phyloP scores from a whole-genome alignment of 2,797 vertebrate genomes.

The Anniella stebbinsi region DNA sequence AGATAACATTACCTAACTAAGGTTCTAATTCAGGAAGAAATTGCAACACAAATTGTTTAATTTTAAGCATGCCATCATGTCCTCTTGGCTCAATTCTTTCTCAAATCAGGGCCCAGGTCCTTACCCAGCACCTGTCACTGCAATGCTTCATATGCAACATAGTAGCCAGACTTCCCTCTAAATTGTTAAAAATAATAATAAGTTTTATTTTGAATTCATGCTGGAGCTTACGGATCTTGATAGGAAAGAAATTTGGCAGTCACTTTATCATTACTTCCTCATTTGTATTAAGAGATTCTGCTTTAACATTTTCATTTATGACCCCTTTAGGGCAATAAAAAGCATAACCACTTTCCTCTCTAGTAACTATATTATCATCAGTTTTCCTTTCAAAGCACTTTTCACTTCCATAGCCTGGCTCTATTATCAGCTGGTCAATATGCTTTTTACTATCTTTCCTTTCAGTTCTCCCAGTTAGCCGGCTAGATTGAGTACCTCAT shows the following conservation, averaged over 20 bases:
- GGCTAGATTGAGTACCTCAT: background rate
- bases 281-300: conserved; percentile 63
- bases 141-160: background rate
- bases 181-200: conserved; percentile 18
- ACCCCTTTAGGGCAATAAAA: conserved; percentile 71
- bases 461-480: conserved; percentile 33
- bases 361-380: conserved; percentile 65
- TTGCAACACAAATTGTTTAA: conserved; percentile 9
- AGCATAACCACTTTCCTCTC: conserved; percentile 65
- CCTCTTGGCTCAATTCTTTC: conserved; percentile 9
- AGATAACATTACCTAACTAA: conserved; percentile 49
- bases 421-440: conserved; percentile 60
- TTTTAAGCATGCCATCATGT: conserved; percentile 34
- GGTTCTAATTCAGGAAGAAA: conserved; percentile 26
- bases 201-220: conserved; percentile 40
- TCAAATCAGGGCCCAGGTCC: background rate
- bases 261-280: conserved; percentile 52
- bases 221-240: conserved; percentile 13
- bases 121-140: background rate
- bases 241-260: conserved; percentile 55
- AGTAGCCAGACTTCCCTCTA: background rate
- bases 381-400: conserved; percentile 63
- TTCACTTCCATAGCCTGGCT: conserved; percentile 57
- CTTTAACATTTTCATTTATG: conserved; percentile 69
- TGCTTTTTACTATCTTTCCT: conserved; percentile 55